Percentiles rank a stretch among this genome's conserved stretches.
Conservation (phyloP, 2,113 vertebrate species). For the Microcebus ravelobensis region DNA sequence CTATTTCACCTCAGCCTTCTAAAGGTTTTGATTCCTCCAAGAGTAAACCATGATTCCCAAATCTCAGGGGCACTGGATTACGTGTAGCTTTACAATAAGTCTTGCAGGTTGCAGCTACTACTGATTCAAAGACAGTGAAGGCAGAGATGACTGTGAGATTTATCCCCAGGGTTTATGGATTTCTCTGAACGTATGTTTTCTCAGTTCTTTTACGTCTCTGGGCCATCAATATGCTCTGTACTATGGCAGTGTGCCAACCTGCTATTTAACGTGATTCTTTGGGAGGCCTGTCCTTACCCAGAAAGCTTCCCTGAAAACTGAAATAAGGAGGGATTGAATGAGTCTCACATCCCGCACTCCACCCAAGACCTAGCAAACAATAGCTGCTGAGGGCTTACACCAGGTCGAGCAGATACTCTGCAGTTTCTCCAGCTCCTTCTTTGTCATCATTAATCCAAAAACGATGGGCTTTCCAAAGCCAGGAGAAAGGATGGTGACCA, state of each 20-base stretch:
- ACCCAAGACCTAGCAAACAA: not conserved
- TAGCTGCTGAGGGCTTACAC: not conserved
- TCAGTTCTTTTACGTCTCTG: not conserved
- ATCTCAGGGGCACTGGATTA: conserved; percentile 33
- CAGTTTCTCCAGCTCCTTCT: not conserved
- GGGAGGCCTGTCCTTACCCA: not conserved
- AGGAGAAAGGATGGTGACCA: not conserved
- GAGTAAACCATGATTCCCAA: not conserved
- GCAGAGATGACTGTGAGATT: not conserved
- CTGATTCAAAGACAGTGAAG: conserved; percentile 14
- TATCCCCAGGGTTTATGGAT: conserved; percentile 16
- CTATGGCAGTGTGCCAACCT: not conserved
- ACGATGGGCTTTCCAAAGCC: not conserved
- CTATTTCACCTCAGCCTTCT: conserved; percentile 33
- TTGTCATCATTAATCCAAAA: not conserved
- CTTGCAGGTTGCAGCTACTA: not conserved
- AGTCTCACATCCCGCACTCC: not conserved
- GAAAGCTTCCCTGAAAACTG: conserved; percentile 7
- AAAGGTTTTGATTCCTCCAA: conserved; percentile 58
- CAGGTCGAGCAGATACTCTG: not conserved
- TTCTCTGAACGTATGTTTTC: conserved; percentile 31
- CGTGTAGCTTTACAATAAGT: conserved; percentile 26
- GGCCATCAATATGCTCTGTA: conserved; percentile 1
- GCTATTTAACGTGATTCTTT: conserved; percentile 1
- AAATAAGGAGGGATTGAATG: not conserved